Evolutionary conservation across 2,888 invertebrate genomes (phyloP), one percentile per base, ranked within the genome.

Genomic region (Heliothis peltigera): DNA sequence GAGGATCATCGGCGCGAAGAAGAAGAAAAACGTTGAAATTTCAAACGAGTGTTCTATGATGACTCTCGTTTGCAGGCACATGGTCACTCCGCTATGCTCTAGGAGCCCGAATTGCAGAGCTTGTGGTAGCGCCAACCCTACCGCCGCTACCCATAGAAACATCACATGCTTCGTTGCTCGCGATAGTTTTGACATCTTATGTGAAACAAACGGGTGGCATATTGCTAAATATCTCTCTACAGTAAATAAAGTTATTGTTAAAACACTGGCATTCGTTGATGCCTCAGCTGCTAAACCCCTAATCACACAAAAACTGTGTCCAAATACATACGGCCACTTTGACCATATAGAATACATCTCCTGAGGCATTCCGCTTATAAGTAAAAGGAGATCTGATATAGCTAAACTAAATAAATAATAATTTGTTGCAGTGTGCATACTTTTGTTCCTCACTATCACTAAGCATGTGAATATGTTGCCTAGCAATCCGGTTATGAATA

Each of bases 101-200:
- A 89, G 83, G 79, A 96, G 82, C 55, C 96, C 91, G 79, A 96
- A 89, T 35, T 92, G 87, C 44, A 95, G 82, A 10, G 92, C 97
- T 86, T 97, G 97, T 0, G 98, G 98, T 47, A 97, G 91, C 0
- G 98, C 98, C 82, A 97, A 91, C 69, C 96, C 94, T 76, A 98
- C 90, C 0, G 98, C 97, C 0, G 97, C 92, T 56, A 97, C 86
- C 99, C 99, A 99, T 71, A 98, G 96, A 46, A 96, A 91, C 21
- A 98, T 89, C 44, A 99, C 97, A 80, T 98, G 96, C 85, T 97
- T 97, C 61, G 98, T 95, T 10, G 98, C 98, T 32, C 99, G 95
- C 17, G 98, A 97, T 44, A 98, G 92, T 84, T 98, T 98, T 4
- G 98, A 98, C 96, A 98, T 97, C 68, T 98, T 98, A 86, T 98